Evolutionary conservation across 2,797 vertebrate genomes (phyloP), one percentile per base, ranked within the genome.

Genomic region (Oreochromis mossambicus): DNA sequence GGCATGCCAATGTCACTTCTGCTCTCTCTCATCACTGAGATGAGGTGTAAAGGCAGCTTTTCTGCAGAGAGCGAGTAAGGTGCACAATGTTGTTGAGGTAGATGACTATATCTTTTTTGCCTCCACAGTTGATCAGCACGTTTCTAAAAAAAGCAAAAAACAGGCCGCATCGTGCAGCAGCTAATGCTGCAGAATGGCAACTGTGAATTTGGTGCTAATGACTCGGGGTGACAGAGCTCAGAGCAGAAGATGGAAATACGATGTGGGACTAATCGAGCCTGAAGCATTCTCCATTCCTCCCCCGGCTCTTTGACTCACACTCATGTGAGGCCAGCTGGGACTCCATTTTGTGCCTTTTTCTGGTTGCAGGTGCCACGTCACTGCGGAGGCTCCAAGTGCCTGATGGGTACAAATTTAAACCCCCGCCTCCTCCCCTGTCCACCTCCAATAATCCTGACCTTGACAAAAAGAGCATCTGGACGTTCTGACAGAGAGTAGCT

Each of bases 381-480:
- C 77, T 70, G 83, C 78, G 63, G 78, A 13, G 83, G 86, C 84
- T 90, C 73, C 78, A 81, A 89, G 85, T 87, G 90, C 85, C 86
- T 84, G 77, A 86, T 78, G 85, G 87, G 76, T 89, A 70, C 83
- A 63, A 84, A 90, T 77, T 41, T 63, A 78, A 24, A 7, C 55
- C 41, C 38, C 43, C 13, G 21, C 15, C 75, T 77, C 58, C 73
- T 36, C 51, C 46, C 32, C 8, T 36, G 43, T 84, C 88, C 80
- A 63, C 85, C 87, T 87, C 83, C 48, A 43, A 46, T 86, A 90
- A 91, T 89, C 79, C 78, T 88, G 94, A 91, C 90, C 87, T 88
- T 91, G 92, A 92, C 91, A 91, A 86, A 83, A 94, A 82, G 85
- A 94, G 91, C 94, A 95, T 91, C 92, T 95, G 94, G 90, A 92